phyloP scores from a whole-genome alignment of 2,113 vertebrate genomes.

The Mobula birostris region DNA sequence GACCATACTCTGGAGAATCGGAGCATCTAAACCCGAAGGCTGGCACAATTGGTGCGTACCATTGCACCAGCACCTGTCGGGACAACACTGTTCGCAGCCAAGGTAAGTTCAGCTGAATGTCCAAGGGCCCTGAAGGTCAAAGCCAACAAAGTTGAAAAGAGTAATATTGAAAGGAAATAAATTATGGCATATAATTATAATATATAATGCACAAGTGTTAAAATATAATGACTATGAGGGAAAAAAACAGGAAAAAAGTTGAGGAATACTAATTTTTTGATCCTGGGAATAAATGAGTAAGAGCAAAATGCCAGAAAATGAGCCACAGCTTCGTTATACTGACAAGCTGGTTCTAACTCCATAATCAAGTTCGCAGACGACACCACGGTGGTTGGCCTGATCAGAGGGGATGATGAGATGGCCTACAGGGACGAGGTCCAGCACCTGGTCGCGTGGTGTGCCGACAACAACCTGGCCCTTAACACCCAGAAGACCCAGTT shows the following conservation, averaged over 20 bases:
- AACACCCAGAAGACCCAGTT: too few species aligned
- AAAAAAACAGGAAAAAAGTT: not conserved
- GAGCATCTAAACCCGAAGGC: too few species aligned
- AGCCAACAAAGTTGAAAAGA: not conserved
- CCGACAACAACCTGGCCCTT: too few species aligned
- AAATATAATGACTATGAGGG: not conserved
- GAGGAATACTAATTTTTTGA: not conserved
- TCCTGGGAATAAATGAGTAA: not conserved
- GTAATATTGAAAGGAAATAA: not conserved
- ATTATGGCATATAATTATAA: not conserved
- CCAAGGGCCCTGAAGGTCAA: not conserved
- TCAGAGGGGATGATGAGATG: too few species aligned
- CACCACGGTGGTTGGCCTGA: too few species aligned
- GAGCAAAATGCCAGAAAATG: not conserved
- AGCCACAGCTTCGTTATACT: not conserved
- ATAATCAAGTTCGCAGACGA: too few species aligned
- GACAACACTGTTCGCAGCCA: not conserved
- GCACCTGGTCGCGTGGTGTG: too few species aligned
- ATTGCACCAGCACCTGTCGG: not conserved
- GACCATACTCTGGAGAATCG: too few species aligned
- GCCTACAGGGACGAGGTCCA: too few species aligned
- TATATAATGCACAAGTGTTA: not conserved
- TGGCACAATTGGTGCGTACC: too few species aligned
- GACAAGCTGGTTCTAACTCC: not conserved
- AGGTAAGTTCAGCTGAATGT: not conserved